A percentile compares a stretch with the other conserved stretches of the same genome.
Evolutionary conservation across 2,797 vertebrate species (phyloP).

Genomic region (Oreochromis grahami): DNA sequence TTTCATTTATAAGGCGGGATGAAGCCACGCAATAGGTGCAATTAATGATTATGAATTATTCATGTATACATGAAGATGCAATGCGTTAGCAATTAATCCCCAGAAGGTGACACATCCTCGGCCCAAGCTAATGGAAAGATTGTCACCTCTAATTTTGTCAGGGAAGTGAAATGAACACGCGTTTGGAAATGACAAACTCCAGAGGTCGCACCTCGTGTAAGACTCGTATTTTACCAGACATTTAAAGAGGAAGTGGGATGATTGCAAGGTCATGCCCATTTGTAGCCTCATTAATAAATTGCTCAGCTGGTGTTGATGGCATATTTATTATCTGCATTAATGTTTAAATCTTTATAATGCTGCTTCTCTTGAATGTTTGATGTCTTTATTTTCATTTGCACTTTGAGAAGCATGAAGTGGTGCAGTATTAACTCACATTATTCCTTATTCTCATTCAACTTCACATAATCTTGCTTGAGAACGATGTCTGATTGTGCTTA

Average conservation of each 20-base stretch:
- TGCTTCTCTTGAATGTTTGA: constrained; percentile 16
- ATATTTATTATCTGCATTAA: constrained; percentile 24
- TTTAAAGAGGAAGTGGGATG: not conserved
- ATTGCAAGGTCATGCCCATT: constrained; percentile 23
- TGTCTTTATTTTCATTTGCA: constrained; percentile 21
- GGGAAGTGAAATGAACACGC: constrained; percentile 28
- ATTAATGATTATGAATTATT: constrained; percentile 63
- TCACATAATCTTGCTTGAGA: not conserved
- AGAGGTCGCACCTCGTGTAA: constrained; percentile 18
- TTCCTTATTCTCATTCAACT: not conserved
- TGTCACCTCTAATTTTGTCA: constrained; percentile 51
- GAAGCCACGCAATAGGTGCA: constrained; percentile 22
- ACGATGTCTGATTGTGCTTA: not conserved
- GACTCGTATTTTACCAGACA: not conserved
- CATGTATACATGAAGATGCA: constrained; percentile 38
- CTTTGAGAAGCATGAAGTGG: not conserved
- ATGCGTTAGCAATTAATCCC: constrained; percentile 43
- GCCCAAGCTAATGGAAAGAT: constrained; percentile 52
- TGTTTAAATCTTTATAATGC: not conserved
- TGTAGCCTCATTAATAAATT: constrained; percentile 20
- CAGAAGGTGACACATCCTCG: constrained; percentile 40
- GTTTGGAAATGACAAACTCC: constrained; percentile 26
- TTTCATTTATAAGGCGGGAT: not conserved
- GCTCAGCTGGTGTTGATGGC: constrained; percentile 6
- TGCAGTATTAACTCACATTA: not conserved